Percentiles rank a stretch among this genome's conserved stretches.
phyloP scores from a whole-genome alignment of 2,113 vertebrate species.

The Lepus americanus region DNA sequence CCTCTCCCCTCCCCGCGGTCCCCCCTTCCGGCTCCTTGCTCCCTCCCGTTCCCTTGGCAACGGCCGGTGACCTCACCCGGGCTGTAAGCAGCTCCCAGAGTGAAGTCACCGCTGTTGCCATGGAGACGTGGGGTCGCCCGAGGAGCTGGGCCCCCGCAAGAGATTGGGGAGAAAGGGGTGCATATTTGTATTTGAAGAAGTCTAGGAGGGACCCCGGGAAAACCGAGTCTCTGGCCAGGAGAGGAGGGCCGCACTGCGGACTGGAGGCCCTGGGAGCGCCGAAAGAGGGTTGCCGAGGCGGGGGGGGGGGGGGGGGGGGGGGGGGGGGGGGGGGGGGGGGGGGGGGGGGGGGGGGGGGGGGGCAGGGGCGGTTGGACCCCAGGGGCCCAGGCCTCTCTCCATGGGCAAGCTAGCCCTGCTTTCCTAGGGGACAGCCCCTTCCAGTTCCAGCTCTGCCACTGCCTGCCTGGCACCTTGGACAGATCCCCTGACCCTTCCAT shows the following conservation, averaged over 20 bases:
- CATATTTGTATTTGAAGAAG: neutral
- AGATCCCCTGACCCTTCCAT: neutral
- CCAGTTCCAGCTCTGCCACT: neutral
- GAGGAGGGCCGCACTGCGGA: neutral
- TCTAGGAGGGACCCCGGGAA: neutral
- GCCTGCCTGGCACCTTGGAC: constrained; percentile 57
- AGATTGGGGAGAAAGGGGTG: neutral
- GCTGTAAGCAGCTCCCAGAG: constrained; percentile 71
- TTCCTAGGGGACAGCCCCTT: neutral
- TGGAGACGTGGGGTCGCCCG: constrained; percentile 72
- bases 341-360: neutral
- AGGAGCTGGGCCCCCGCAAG: constrained; percentile 53
- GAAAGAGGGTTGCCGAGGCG: neutral
- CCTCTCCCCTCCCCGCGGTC: neutral
- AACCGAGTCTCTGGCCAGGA: neutral
- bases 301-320: neutral
- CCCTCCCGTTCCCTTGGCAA: constrained; percentile 77
- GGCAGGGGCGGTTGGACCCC: neutral
- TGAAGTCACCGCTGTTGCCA: constrained; percentile 82
- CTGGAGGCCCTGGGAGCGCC: neutral
- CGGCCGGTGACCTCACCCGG: constrained; percentile 77
- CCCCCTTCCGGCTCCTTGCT: neutral
- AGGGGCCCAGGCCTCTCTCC: neutral
- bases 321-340: too few relatives aligned
- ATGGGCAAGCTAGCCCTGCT: neutral